Base-by-base conservation (phyloP, 2,797 vertebrate genomes). In the Rhinatrema bivittatum region DNA sequence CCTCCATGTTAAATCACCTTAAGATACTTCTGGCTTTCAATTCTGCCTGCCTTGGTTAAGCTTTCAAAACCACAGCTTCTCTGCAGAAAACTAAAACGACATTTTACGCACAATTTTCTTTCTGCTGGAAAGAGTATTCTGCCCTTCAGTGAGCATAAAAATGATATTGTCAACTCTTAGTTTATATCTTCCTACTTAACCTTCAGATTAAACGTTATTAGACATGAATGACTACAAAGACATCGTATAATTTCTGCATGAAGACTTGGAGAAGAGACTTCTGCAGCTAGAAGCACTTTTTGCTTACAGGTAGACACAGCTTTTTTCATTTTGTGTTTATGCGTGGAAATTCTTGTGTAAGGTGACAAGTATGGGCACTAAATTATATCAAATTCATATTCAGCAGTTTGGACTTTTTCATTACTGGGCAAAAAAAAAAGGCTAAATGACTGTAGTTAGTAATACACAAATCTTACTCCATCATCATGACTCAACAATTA, bases 181-280 rank as follows among this genome's bases (percentile, higher is more conserved):
- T 84, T 83, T 85, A 78, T 82, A 84, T 78, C 76, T 78, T 73
- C 79, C 75, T 78, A 79, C 75, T 81, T 85, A 83, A 85, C 79
- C 79, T 86, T 85, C 76, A 84, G 79, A 83, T 84, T 80, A 85
- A 81, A 84, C 83, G 78, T 80, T 83, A 82, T 80, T 83, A 76
- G 70, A 78, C 77, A 76, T 78, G 76, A 85, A 79, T 79, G 77
- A 81, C 73, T 81, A 60, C 68, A 67, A 78, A 78, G 75, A 76
- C 65, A 73, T 62, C 61, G 55, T 75, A 74, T 81, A 75, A 74
- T 71, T 78, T 78, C 54, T 9, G 3, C 43, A 70, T 66, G n/a
- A 62, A 42, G 29, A 47, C 4, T 55, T 52, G 48, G 54, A 65
- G 58, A 57, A 18, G 16, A 60, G 48, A 71, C 72, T 48, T 25